These are phyloP conservation scores for Coregonus suidteri DNA, from an alignment of 2,797 vertebrate genomes.

Conservation along the genomic window DNA sequence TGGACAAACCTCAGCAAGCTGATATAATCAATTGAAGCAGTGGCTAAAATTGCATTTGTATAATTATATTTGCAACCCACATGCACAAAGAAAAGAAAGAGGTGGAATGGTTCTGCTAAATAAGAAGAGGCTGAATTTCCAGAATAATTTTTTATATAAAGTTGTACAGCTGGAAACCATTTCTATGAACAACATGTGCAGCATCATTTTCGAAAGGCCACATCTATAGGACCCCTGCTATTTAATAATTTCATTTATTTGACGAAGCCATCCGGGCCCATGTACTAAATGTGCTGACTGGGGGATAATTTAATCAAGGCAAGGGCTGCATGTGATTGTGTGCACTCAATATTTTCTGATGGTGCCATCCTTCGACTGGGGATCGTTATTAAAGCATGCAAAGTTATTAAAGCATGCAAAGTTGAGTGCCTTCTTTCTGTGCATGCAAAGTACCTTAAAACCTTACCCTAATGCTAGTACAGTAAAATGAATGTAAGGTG, in stretches of 20 bases:
- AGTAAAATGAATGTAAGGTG: too few relatives aligned
- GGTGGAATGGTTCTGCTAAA: not conserved
- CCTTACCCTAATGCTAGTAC: too few relatives aligned
- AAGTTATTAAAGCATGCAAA: not conserved
- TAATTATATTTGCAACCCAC: not conserved
- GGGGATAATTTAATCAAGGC: slow-evolving; percentile 15
- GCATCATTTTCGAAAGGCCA: slow-evolving; percentile 1
- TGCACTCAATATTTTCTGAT: slow-evolving; percentile 13
- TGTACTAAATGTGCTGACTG: slow-evolving; percentile 19
- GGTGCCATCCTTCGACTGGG: not conserved
- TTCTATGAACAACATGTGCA: slow-evolving; percentile 7
- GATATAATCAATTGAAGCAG: not conserved
- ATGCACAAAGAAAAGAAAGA: not conserved
- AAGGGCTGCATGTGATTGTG: slow-evolving; percentile 4
- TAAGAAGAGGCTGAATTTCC: not conserved
- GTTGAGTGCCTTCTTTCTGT: not conserved
- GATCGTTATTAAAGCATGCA: not conserved
- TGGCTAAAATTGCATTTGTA: not conserved
- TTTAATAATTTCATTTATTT: slow-evolving; percentile 16
- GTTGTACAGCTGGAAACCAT: not conserved
- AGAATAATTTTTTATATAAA: not conserved
- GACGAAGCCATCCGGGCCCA: slow-evolving; percentile 5
- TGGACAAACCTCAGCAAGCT: not conserved
- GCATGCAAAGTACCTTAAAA: not conserved
- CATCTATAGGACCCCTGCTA: slow-evolving; percentile 11